phyloP scores from a whole-genome alignment of 2,113 vertebrate genomes.

The Gallinago jamesoni region DNA sequence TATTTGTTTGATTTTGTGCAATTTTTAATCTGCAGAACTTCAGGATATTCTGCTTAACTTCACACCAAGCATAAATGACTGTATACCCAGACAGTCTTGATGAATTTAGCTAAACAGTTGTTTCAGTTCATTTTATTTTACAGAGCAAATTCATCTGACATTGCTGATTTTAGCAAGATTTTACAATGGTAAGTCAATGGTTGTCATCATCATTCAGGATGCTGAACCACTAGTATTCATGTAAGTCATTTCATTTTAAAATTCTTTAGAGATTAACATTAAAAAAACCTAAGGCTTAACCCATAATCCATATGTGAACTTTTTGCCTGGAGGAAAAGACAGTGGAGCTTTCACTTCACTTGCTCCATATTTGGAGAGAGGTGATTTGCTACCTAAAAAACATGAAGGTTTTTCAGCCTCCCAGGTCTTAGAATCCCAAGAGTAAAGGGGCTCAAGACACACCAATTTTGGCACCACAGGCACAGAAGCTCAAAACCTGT shows the following conservation, averaged over 20 bases:
- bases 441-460: rapidly evolving
- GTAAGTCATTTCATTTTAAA: background rate
- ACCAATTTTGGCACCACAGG: background rate
- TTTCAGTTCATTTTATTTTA: background rate
- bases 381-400: background rate
- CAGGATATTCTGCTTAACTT: background rate
- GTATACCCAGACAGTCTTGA: background rate
- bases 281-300: background rate
- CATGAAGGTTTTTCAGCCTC: background rate
- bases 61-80: background rate
- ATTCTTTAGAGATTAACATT: background rate
- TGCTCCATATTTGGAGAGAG: background rate
- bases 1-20: background rate
- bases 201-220: background rate
- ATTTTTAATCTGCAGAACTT: background rate
- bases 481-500: background rate
- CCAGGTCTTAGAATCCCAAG: background rate
- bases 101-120: background rate
- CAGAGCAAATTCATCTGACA: background rate
- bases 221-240: background rate
- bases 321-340: background rate
- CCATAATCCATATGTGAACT: background rate
- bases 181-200: background rate
- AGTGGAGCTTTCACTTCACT: background rate
- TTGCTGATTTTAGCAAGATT: background rate